These are phyloP conservation scores for Sinodicranocentrus sp. DNA, from an alignment of 2,888 invertebrate genomes.

Conservation along the genomic window DNA sequence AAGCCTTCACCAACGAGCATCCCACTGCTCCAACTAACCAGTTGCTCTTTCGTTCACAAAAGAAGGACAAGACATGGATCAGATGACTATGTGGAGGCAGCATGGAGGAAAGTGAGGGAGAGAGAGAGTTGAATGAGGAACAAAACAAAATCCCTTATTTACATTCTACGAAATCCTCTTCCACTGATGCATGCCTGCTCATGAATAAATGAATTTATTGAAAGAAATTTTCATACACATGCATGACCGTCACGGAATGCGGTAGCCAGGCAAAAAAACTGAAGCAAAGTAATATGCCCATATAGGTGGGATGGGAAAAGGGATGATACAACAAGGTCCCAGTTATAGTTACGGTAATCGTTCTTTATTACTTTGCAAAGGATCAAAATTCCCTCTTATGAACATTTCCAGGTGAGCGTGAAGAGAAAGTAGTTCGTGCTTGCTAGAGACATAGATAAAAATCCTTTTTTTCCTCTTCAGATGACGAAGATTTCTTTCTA, in stretches of 20 bases:
- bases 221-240: constrained; percentile 22
- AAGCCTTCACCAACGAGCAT: too few species aligned
- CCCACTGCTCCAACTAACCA: too few species aligned
- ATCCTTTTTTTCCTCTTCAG: too few species aligned
- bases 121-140: constrained; percentile 14
- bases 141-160: constrained; percentile 55
- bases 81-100: neutral
- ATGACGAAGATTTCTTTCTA: too few species aligned
- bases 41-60: too few species aligned
- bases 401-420: neutral
- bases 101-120: neutral
- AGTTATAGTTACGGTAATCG: neutral
- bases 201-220: constrained; percentile 54
- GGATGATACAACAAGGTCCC: too few species aligned
- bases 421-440: neutral
- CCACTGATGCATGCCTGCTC: constrained; percentile 29
- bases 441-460: too few species aligned
- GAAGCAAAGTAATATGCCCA: too few species aligned
- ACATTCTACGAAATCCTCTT: constrained; percentile 44
- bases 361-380: neutral
- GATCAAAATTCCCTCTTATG: constrained; percentile 6
- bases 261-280: too few species aligned
- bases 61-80: too few species aligned
- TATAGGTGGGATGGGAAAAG: too few species aligned
- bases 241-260: neutral